Evolutionary conservation across 2,797 vertebrate species (phyloP), one percentile per base, ranked within the genome.

Genomic region (Syncerus caffer): DNA sequence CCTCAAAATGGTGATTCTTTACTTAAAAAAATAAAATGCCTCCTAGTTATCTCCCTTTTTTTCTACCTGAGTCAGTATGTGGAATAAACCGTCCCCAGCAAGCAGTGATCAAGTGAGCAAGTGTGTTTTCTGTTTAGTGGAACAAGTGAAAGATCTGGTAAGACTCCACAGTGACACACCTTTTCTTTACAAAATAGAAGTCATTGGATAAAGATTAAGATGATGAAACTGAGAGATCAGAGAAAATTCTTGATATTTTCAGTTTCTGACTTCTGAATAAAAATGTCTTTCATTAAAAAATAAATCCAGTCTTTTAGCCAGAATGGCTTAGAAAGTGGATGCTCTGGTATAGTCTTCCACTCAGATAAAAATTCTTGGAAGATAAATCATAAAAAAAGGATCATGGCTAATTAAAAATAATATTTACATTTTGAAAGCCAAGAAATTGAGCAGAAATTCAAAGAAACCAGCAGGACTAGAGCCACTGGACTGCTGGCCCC

Each of bases 81-180:
- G 17, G 11, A 57, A 90, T 6, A 60, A n/a, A 23, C 42, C 12
- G 14, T 60, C 9, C 9, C 16, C n/a, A 21, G 21, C 23, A 23
- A 25, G n/a, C 13, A 74, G 4, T 31, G 0, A 21, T 53, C 1
- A 62, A n/a, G 4, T 31, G 11, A 57, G 64, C 38, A 42, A 0
- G 2, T 7, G 27, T 0, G 38, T 74, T 74, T 5, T 23, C 27
- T 29, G 3, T 15, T 51, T 17, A 21, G 16, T 4, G 80, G 9
- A 21, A 4, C n/a, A 23, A 17, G 10, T 5, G 6, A 51, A 17
- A 78, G 8, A 67, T 42, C 4, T 19, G 29, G 47, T 34, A 50
- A 87, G 1, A 16, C 0, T 67, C 27, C 6, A 17, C 9, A 42
- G 15, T 19, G 51, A 27, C 4, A 38, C 25, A 6, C 17, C 10